Conservation (phyloP, 2,113 vertebrate species). For the Muntiacus muntjak region DNA sequence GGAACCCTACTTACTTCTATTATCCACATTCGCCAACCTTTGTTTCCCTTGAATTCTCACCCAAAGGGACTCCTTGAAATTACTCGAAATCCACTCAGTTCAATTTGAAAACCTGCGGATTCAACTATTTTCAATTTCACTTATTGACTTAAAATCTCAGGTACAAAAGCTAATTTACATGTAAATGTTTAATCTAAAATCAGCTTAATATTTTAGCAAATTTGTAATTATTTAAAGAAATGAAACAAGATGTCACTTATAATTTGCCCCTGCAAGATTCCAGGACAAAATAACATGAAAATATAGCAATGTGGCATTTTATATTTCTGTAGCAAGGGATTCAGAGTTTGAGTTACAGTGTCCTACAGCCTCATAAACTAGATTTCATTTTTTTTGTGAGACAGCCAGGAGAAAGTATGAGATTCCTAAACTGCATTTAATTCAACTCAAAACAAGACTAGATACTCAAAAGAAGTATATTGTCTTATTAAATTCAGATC, state of each 20-base stretch:
- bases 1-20: not conserved
- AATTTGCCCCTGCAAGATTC: not conserved
- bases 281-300: not conserved
- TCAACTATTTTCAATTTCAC: not conserved
- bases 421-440: not conserved
- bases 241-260: not conserved
- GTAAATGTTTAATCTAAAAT: not conserved
- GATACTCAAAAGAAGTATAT: not conserved
- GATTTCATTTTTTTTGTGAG: not conserved
- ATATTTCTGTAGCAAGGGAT: not conserved
- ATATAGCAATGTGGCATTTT: not conserved
- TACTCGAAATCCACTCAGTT: not conserved
- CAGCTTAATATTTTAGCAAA: not conserved
- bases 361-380: not conserved
- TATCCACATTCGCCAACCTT: not conserved
- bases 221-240: not conserved
- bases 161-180: not conserved
- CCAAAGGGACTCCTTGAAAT: not conserved
- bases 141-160: constrained; percentile 7
- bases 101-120: not conserved
- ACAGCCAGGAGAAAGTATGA: not conserved
- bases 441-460: constrained; percentile 20
- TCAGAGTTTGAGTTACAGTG: not conserved
- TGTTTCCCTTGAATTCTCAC: not conserved
- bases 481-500: not conserved